Percentiles rank a stretch among this genome's conserved stretches.
Evolutionary conservation across 2,797 vertebrate genomes (phyloP).

Genomic region (Tauraco hartlaubi): DNA sequence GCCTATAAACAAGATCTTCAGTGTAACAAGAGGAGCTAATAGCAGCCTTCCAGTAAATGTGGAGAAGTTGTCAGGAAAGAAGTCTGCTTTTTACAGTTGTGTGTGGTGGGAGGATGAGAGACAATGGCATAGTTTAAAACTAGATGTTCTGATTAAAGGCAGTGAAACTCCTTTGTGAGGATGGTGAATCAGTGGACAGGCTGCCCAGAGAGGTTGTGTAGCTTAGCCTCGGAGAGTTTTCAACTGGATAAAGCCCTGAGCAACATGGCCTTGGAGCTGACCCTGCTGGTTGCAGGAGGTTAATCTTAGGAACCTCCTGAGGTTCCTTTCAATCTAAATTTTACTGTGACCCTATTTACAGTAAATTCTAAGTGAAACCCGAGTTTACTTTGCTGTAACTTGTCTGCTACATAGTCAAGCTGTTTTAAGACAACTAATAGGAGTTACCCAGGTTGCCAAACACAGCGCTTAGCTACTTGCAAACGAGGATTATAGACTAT

Average conservation of each 20-base stretch:
- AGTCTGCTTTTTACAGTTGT: neutral
- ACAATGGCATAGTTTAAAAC: neutral
- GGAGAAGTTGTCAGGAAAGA: neutral
- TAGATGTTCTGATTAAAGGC: neutral
- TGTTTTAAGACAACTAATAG: neutral
- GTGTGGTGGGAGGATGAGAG: neutral
- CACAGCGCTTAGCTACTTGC: neutral
- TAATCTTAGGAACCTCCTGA: neutral
- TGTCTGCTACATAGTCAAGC: neutral
- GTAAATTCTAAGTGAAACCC: neutral
- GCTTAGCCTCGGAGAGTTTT: neutral
- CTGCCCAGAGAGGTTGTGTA: neutral
- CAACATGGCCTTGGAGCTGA: neutral
- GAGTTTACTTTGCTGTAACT: neutral
- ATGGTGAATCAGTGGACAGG: neutral
- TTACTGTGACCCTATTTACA: neutral
- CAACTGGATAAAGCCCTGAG: neutral
- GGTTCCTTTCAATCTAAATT: neutral
- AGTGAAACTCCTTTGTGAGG: neutral
- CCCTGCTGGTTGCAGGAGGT: neutral
- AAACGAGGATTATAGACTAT: neutral
- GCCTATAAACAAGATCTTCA: neutral
- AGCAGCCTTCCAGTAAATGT: neutral
- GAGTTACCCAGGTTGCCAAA: neutral
- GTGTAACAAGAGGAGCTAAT: neutral